Percentiles rank a stretch among this genome's conserved stretches.
phyloP scores from a whole-genome alignment of 1,140 invertebrate genomes.

The Trichonephila inaurata region DNA sequence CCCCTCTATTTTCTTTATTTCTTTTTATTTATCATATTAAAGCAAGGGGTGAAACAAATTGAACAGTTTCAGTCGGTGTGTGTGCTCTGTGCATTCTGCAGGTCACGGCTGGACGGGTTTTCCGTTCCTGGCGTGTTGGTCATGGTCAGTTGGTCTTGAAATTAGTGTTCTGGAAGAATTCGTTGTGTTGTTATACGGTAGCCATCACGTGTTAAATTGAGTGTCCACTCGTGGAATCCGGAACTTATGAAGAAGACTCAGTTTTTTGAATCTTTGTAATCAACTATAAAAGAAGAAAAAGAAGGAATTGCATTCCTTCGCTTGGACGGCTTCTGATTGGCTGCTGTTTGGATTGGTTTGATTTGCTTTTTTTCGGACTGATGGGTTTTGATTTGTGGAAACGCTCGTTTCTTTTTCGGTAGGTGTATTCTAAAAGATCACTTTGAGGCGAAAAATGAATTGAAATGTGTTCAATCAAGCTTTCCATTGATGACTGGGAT shows the following conservation, averaged over 20 bases:
- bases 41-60: conserved; percentile 54
- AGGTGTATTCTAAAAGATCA: neutral
- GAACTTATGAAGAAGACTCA: neutral
- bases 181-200: neutral
- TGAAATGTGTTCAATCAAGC: neutral
- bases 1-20: neutral
- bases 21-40: neutral
- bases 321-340: conserved; percentile 25
- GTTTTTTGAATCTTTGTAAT: conserved; percentile 13
- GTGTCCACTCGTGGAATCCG: conserved; percentile 39
- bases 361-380: neutral
- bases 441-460: neutral
- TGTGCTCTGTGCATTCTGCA: neutral
- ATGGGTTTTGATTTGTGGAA: conserved; percentile 28
- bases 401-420: neutral
- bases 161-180: conserved; percentile 39
- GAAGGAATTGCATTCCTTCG: conserved; percentile 4
- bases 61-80: conserved; percentile 53
- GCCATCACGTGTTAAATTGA: conserved; percentile 40
- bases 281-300: neutral
- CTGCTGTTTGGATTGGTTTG: neutral
- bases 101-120: conserved; percentile 42
- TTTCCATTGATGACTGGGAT: neutral
- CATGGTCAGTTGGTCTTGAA: conserved; percentile 58
- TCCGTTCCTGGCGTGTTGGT: conserved; percentile 14